Conservation (phyloP, 2,797 vertebrate genomes). For the Oreochromis mossambicus region DNA sequence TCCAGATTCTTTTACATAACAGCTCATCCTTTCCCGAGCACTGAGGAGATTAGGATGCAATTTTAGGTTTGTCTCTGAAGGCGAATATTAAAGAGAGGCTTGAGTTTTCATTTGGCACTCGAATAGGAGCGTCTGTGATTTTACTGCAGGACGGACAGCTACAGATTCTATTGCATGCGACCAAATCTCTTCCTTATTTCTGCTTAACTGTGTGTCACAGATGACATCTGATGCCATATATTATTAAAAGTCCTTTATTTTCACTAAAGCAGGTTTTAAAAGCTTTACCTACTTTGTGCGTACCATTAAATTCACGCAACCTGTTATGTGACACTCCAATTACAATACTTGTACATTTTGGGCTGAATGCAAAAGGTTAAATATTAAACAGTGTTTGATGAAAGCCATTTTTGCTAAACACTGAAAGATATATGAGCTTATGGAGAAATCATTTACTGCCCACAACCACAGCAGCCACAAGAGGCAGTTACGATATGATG, state of each 20-base stretch:
- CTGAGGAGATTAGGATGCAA: not conserved
- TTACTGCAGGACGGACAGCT: not conserved
- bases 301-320: not conserved
- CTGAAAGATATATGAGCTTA: not conserved
- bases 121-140: not conserved
- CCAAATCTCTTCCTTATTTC: not conserved
- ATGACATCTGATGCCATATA: not conserved
- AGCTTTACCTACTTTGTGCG: not conserved
- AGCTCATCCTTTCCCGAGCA: constrained; percentile 12
- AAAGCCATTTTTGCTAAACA: not conserved
- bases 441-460: not conserved
- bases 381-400: not conserved
- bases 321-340: not conserved
- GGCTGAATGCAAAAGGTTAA: not conserved
- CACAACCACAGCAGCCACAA: not conserved
- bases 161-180: not conserved
- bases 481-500: not conserved
- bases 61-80: constrained; percentile 8
- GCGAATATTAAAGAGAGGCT: constrained; percentile 3
- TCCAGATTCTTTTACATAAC: constrained; percentile 26
- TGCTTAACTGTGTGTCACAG: not conserved
- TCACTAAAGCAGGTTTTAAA: not conserved
- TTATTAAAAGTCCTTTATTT: not conserved
- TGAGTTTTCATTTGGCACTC: constrained; percentile 22
- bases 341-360: not conserved